These are phyloP conservation scores for Trachelus stipa DNA, from an alignment of 2,888 invertebrate genomes.

Conservation along the genomic window DNA sequence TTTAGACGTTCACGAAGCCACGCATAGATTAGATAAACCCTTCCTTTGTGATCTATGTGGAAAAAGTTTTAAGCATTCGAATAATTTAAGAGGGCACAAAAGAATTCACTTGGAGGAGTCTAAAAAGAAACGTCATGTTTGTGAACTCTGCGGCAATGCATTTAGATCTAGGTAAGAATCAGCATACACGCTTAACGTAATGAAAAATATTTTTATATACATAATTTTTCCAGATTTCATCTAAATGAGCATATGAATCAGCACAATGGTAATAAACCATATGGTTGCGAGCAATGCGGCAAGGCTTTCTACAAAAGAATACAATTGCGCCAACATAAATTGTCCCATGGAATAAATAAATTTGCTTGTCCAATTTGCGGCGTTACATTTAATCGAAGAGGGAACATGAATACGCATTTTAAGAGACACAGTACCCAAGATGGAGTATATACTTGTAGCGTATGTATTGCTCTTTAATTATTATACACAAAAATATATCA, in stretches of 20 bases:
- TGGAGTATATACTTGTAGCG: slow-evolving; percentile 53
- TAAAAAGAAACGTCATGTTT: slow-evolving; percentile 59
- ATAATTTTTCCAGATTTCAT: slow-evolving; percentile 58
- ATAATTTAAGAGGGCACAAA: slow-evolving; percentile 58
- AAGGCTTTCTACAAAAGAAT: slow-evolving; percentile 63
- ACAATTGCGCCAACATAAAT: slow-evolving; percentile 58
- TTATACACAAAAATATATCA: not conserved
- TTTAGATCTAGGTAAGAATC: slow-evolving; percentile 61
- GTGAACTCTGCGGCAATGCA: slow-evolving; percentile 65
- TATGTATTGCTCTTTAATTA: slow-evolving; percentile 29
- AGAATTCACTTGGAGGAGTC: slow-evolving; percentile 56
- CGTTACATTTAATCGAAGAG: slow-evolving; percentile 55
- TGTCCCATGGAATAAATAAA: slow-evolving; percentile 52
- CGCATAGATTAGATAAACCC: slow-evolving; percentile 54
- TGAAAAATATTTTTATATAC: not conserved
- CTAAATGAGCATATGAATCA: slow-evolving; percentile 67
- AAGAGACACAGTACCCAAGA: slow-evolving; percentile 52
- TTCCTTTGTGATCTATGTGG: slow-evolving; percentile 63
- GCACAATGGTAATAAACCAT: slow-evolving; percentile 61
- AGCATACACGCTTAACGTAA: not conserved
- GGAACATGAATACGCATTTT: slow-evolving; percentile 59
- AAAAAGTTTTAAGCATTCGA: slow-evolving; percentile 60
- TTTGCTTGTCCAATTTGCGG: slow-evolving; percentile 56
- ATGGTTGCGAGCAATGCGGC: slow-evolving; percentile 64
- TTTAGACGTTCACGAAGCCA: slow-evolving; percentile 57